A percentile compares a stretch with the other conserved stretches of the same genome.
phyloP scores from a whole-genome alignment of 35 echinoderm and acorn worm genomes.

The Patiria miniata region DNA sequence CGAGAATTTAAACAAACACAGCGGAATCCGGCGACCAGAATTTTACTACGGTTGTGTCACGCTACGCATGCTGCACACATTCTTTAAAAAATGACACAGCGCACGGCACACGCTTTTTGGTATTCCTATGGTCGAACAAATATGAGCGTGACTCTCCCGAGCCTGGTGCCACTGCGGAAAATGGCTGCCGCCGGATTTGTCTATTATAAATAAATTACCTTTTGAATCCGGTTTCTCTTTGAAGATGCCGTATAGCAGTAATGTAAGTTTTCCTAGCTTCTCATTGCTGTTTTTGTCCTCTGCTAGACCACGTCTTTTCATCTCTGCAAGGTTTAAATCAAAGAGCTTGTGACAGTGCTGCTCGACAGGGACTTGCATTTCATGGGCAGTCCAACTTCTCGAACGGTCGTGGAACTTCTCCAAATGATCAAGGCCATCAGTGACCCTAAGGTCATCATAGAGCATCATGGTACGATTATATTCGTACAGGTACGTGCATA shows the following conservation, averaged over 20 bases:
- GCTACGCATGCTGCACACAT: no score
- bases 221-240: slow-evolving; percentile 43
- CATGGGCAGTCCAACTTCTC: neutral
- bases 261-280: slow-evolving; percentile 31
- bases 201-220: no score
- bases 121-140: no score
- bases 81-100: no score
- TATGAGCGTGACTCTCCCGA: no score
- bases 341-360: slow-evolving; percentile 16
- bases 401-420: slow-evolving; percentile 33
- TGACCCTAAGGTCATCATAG: slow-evolving; percentile 61
- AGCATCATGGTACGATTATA: slow-evolving; percentile 62
- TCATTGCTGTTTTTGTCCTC: slow-evolving; percentile 42
- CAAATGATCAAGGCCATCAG: slow-evolving; percentile 43
- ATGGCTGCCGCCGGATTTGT: no score
- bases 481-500: slow-evolving; percentile 42
- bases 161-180: no score
- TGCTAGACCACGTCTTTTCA: neutral
- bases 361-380: neutral
- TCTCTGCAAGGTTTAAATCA: neutral
- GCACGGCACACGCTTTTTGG: no score
- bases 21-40: no score
- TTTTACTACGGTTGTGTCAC: no score
- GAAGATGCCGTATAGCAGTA: slow-evolving; percentile 41
- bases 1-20: no score